Base-by-base conservation (phyloP, 2,797 vertebrate species). In the Phoeniculus purpureus region DNA sequence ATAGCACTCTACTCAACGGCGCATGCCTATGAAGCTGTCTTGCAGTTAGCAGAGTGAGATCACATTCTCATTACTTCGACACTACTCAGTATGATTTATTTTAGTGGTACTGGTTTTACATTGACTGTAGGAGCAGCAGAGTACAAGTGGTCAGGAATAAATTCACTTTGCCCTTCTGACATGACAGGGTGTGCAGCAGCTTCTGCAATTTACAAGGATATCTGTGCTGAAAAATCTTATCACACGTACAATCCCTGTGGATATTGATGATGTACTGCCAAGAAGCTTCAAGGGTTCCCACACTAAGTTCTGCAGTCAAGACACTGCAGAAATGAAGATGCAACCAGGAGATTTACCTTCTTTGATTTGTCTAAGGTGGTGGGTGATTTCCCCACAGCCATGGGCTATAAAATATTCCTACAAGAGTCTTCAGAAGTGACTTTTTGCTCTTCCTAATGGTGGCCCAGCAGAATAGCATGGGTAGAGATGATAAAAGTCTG, bases 171-270 rank as follows among this genome's bases (percentile, higher is more conserved):
- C 21, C 31, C 4, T 89, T 90, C 78, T 43, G 45, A 77, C 0
- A 1, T 1, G 10, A 79, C 1, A 3, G 10, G n/a, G 11, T 45
- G 6, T 23, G 65, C 32, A 52, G 67, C 32, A 84, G 56, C 29
- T 66, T 62, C 52, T 27, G 19, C 40, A 70, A 26, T 31, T 79
- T 79, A 65, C 55, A 58, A 17, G 51, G 22, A 48, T 19, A 15
- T 51, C 5, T 78, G 16, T 14, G 72, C 7, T 31, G 29, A 52
- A 88, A 89, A 68, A 61, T 17, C 37, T 81, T 32, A 62, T 19
- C 17, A 6, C 18, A 12, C 0, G 0, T 14, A 37, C 31, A 61
- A 60, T 6, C 14, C 32, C 19, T 81, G 61, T 22, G n/a, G 37
- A 12, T 65, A 65, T 3, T 12, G 26, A 12, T 18, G 17, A 68